Evolutionary conservation across 2,797 vertebrate species (phyloP).

Genomic region (Botia kubotai): DNA sequence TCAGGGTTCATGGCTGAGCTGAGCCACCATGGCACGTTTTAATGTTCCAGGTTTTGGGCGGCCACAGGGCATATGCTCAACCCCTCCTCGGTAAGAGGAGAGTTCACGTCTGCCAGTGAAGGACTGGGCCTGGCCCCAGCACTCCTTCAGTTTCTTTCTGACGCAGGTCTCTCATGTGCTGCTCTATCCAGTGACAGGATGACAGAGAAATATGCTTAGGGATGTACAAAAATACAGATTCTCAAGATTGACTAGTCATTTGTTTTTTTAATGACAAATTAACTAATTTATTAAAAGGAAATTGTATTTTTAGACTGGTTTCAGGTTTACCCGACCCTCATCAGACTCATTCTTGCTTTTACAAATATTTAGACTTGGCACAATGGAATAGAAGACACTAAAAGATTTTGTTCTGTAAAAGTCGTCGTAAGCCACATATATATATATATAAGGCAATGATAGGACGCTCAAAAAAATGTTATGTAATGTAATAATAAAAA

Average conservation of each 20-base stretch:
- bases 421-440: no score
- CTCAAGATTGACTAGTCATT: neutral
- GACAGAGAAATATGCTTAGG: slow-evolving; percentile 1
- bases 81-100: slow-evolving; percentile 62
- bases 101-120: slow-evolving; percentile 53
- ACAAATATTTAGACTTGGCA: no score
- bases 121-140: slow-evolving; percentile 47
- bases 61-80: slow-evolving; percentile 69
- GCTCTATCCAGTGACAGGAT: slow-evolving; percentile 33
- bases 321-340: neutral
- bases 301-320: neutral
- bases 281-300: neutral
- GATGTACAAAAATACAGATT: neutral
- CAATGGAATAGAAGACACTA: no score
- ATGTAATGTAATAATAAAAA: no score
- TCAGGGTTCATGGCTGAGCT: slow-evolving; percentile 71
- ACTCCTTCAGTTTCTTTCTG: slow-evolving; percentile 21
- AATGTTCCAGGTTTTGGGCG: slow-evolving; percentile 74
- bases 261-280: neutral
- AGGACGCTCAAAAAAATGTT: no score
- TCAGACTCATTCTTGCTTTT: neutral
- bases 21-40: slow-evolving; percentile 70
- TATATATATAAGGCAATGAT: no score
- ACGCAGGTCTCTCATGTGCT: slow-evolving; percentile 15
- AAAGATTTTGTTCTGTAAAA: no score